Evolutionary conservation across 2,797 vertebrate species (phyloP).

Genomic region (Hydrophis major): DNA sequence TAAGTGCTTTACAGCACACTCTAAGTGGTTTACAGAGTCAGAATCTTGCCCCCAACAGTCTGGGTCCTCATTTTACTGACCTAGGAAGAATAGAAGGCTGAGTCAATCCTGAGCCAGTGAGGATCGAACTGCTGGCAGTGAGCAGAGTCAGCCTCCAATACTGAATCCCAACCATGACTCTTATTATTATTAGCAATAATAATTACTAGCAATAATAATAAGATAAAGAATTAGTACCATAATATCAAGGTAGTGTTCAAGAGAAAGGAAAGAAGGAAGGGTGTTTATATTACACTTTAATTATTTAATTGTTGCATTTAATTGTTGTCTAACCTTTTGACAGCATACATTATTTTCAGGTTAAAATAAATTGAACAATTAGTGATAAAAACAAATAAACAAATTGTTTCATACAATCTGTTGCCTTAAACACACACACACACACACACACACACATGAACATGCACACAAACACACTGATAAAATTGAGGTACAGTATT

Average conservation of each 20-base stretch:
- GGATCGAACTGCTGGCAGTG: background rate
- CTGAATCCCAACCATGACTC: background rate
- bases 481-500: slow-evolving; percentile 18
- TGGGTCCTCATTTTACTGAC: background rate
- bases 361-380: background rate
- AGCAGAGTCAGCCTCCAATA: background rate
- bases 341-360: background rate
- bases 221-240: background rate
- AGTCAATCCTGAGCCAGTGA: background rate
- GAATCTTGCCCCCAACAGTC: background rate
- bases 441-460: too few species aligned
- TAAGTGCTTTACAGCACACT: background rate
- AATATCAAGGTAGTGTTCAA: background rate
- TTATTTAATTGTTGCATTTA: background rate
- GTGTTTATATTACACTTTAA: background rate
- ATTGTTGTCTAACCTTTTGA: background rate
- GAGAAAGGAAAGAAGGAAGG: background rate
- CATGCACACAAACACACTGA: background rate
- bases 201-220: too few species aligned
- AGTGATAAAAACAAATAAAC: background rate
- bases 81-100: background rate
- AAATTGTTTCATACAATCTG: background rate
- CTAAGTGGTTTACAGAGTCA: background rate
- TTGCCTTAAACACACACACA: background rate
- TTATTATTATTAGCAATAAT: too few species aligned